Evolutionary conservation across 2,797 vertebrate genomes (phyloP).

Genomic region (Antennarius maculatus): DNA sequence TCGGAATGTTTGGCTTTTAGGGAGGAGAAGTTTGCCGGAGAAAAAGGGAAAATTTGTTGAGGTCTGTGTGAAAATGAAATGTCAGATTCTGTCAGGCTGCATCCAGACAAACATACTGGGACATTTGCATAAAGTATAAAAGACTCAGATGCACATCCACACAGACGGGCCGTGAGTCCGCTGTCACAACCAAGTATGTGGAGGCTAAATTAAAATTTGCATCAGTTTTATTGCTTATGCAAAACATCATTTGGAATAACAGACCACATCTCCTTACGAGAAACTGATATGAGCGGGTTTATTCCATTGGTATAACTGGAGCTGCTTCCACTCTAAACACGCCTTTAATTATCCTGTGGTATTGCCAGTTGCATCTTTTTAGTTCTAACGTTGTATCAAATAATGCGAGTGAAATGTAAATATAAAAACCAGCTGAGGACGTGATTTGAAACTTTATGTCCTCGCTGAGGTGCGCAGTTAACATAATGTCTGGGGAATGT

Average conservation of each 20-base stretch:
- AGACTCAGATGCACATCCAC: slow-evolving; percentile 11
- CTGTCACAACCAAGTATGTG: not conserved
- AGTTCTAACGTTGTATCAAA: no score
- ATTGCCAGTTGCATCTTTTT: no score
- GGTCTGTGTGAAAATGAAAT: slow-evolving; percentile 38
- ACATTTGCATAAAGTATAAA: slow-evolving; percentile 12
- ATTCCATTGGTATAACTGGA: not conserved
- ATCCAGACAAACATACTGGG: slow-evolving; percentile 16
- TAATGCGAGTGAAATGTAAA: no score
- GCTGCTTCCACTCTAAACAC: no score
- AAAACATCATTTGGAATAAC: slow-evolving; percentile 39
- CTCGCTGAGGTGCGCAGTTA: no score
- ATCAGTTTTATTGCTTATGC: slow-evolving; percentile 28
- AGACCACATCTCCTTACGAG: not conserved
- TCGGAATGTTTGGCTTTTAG: slow-evolving; percentile 34
- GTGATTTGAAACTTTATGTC: no score
- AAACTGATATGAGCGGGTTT: not conserved
- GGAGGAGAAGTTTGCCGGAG: slow-evolving; percentile 19
- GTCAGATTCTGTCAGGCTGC: slow-evolving; percentile 28
- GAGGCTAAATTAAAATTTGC: slow-evolving; percentile 26
- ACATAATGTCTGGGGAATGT: no score
- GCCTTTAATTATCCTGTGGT: no score
- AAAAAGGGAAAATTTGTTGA: slow-evolving; percentile 22
- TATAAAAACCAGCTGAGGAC: no score
- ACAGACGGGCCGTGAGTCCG: not conserved